phyloP scores from a whole-genome alignment of 2,888 invertebrate species.

The Argyresthia goedartella region DNA sequence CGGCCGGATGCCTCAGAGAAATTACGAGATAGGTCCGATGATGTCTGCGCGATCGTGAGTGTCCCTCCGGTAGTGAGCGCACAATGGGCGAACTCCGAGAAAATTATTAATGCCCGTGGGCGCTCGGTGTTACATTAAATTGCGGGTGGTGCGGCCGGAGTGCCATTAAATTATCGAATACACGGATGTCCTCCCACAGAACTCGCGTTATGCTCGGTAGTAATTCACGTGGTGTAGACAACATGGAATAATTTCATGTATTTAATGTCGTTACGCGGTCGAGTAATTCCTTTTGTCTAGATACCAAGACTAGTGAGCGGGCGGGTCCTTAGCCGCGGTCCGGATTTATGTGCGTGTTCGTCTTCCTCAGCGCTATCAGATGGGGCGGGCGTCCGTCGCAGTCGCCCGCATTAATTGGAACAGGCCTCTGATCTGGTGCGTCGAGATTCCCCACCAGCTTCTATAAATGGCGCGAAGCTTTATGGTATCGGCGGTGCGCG shows the following conservation, averaged over 20 bases:
- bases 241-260: constrained; percentile 15
- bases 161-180: constrained; percentile 41
- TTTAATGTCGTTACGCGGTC: constrained; percentile 11
- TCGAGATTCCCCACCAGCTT: constrained; percentile 34
- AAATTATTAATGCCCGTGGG: constrained; percentile 45
- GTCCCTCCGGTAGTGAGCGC: constrained; percentile 33
- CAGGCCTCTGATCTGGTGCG: constrained; percentile 39
- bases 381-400: constrained; percentile 17
- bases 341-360: constrained; percentile 10
- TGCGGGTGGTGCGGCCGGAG: constrained; percentile 36
- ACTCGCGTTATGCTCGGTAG: constrained; percentile 10
- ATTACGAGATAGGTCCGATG: constrained; percentile 54
- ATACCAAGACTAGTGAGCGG: constrained; percentile 4
- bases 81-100: constrained; percentile 35
- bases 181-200: constrained; percentile 30
- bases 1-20: constrained; percentile 36
- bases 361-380: constrained; percentile 32
- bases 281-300: constrained; percentile 4
- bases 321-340: neutral
- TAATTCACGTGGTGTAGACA: constrained; percentile 12
- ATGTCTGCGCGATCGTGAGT: constrained; percentile 49
- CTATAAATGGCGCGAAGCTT: constrained; percentile 65
- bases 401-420: constrained; percentile 56
- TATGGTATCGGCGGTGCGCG: constrained; percentile 58
- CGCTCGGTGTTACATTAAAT: constrained; percentile 37